phyloP scores from a whole-genome alignment of 2,888 invertebrate species.

The Gortyna flavago region DNA sequence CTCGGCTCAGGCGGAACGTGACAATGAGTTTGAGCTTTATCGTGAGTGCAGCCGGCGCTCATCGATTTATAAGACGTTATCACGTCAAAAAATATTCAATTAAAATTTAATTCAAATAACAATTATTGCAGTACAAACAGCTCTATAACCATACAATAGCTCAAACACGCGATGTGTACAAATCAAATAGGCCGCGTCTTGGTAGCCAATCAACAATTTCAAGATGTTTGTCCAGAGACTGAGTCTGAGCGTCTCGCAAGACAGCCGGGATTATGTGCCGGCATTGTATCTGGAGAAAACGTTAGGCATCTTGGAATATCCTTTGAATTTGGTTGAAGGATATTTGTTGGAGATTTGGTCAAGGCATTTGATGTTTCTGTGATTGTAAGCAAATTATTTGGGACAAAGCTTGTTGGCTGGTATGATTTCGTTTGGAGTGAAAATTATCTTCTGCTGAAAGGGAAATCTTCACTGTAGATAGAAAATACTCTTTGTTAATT shows the following conservation, averaged over 20 bases:
- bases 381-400: constrained; percentile 16
- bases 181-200: constrained; percentile 86
- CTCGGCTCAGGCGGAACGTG: too few species aligned
- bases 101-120: not conserved
- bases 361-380: constrained; percentile 38
- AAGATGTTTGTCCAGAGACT: constrained; percentile 83
- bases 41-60: too few species aligned
- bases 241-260: constrained; percentile 67
- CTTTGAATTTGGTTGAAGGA: constrained; percentile 55
- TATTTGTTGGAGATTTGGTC: constrained; percentile 17
- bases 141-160: constrained; percentile 70
- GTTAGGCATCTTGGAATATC: constrained; percentile 59
- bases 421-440: not conserved
- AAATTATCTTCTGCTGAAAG: not conserved
- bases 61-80: too few species aligned
- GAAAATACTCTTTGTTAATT: not conserved
- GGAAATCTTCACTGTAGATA: not conserved
- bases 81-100: not conserved
- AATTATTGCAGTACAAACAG: constrained; percentile 63
- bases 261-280: constrained; percentile 58
- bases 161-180: constrained; percentile 81
- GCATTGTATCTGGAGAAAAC: constrained; percentile 59
- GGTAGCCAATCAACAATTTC: constrained; percentile 86
- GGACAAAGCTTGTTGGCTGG: too few species aligned
- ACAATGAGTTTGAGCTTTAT: too few species aligned